Evolutionary conservation across 2,797 vertebrate genomes (phyloP).

Genomic region (Pempheris klunzingeri): DNA sequence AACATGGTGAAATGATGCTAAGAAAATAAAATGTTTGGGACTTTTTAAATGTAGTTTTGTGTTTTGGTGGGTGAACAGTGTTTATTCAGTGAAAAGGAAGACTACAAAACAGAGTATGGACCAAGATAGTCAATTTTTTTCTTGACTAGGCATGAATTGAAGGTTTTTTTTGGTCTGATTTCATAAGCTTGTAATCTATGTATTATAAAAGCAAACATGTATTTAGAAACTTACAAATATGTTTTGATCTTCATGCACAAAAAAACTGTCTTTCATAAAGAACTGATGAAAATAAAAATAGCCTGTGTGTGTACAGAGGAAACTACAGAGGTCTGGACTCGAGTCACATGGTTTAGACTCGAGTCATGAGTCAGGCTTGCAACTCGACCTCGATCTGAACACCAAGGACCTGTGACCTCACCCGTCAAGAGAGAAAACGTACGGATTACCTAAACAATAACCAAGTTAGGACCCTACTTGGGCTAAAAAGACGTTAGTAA

Average conservation of each 20-base stretch:
- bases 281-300: slow-evolving; percentile 52
- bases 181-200: slow-evolving; percentile 71
- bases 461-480: neutral
- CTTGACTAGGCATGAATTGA: slow-evolving; percentile 8
- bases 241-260: slow-evolving; percentile 66
- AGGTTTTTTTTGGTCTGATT: slow-evolving; percentile 56
- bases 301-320: slow-evolving; percentile 56
- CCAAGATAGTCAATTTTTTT: slow-evolving; percentile 29
- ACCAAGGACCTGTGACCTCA: neutral
- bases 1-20: slow-evolving; percentile 79
- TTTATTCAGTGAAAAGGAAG: slow-evolving; percentile 36
- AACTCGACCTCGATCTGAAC: neutral
- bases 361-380: neutral
- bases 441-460: neutral
- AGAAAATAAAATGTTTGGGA: slow-evolving; percentile 83
- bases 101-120: slow-evolving; percentile 31
- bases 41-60: slow-evolving; percentile 81
- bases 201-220: slow-evolving; percentile 63
- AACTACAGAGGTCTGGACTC: slow-evolving; percentile 6
- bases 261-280: slow-evolving; percentile 62
- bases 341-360: slow-evolving; percentile 5
- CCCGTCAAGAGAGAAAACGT: neutral
- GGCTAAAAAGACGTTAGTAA: neutral
- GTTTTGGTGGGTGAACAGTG: slow-evolving; percentile 57
- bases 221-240: slow-evolving; percentile 58